A percentile compares a stretch with the other conserved stretches of the same genome.
Evolutionary conservation across 2,797 vertebrate species (phyloP).

Genomic region (Poecilia gillii): DNA sequence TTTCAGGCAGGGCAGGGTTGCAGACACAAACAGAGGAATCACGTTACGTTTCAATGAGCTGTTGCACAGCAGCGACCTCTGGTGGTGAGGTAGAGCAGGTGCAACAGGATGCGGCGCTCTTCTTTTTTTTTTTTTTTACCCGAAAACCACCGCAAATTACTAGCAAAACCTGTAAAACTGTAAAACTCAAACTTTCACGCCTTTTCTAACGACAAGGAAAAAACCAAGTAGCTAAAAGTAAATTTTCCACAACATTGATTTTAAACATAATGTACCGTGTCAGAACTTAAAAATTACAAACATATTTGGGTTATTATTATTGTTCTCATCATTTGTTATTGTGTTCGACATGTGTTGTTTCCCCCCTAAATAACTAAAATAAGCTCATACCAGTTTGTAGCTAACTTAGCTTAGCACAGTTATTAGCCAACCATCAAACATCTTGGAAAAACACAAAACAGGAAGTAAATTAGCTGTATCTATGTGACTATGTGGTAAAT

Average conservation of each 20-base stretch:
- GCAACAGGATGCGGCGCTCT: not conserved
- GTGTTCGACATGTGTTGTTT: not conserved
- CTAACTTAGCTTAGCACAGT: not conserved
- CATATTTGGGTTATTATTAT: not conserved
- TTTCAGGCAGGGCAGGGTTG: slow-evolving; percentile 50
- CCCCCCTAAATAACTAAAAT: not conserved
- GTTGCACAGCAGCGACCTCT: slow-evolving; percentile 58
- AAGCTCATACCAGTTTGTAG: not conserved
- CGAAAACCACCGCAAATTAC: not conserved
- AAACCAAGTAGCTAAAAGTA: not conserved
- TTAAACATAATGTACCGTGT: not conserved
- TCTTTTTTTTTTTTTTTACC: not conserved
- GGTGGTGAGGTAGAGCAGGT: slow-evolving; percentile 59
- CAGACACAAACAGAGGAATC: slow-evolving; percentile 60
- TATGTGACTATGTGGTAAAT: not conserved
- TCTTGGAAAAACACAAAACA: not conserved
- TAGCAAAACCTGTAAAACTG: not conserved
- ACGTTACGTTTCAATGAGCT: slow-evolving; percentile 52
- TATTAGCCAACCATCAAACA: not conserved
- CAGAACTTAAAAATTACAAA: not conserved
- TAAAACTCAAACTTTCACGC: not conserved
- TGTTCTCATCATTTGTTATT: not conserved
- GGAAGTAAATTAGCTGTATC: not conserved
- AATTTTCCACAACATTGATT: not conserved
- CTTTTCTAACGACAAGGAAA: not conserved